Evolutionary conservation across 2,797 vertebrate genomes (phyloP).

Genomic region (Lerista edwardsae): DNA sequence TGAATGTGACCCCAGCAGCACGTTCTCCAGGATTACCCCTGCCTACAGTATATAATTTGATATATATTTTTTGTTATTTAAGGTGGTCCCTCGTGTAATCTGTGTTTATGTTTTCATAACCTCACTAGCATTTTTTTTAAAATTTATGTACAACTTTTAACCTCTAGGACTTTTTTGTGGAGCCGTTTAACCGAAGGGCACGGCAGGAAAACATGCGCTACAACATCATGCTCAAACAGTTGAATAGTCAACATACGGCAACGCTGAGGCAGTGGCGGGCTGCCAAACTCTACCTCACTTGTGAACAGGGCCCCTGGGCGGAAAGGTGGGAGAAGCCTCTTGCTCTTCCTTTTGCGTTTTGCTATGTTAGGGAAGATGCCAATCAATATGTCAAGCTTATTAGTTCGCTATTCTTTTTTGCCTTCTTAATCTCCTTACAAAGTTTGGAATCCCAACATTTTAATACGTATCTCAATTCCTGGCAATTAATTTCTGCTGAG

Average conservation of each 20-base stretch:
- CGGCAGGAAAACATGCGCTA: constrained; percentile 95
- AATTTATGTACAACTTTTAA: constrained; percentile 5
- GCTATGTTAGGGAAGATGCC: too few species aligned
- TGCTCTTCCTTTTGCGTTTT: fast-evolving
- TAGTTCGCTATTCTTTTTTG: neutral
- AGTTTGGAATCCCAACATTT: neutral
- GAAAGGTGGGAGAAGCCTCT: constrained; percentile 81
- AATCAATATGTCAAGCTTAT: neutral
- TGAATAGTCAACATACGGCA: constrained; percentile 85
- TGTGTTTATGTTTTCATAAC: neutral
- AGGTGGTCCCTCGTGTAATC: neutral
- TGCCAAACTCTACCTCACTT: constrained; percentile 85
- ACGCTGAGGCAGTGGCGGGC: constrained; percentile 90
- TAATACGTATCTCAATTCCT: neutral
- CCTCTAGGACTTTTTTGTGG: constrained; percentile 91
- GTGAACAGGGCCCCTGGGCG: constrained; percentile 94
- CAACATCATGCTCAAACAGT: constrained; percentile 94
- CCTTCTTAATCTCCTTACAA: constrained; percentile 8
- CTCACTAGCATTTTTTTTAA: neutral
- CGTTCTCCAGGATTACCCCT: too few species aligned
- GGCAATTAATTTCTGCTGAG: neutral
- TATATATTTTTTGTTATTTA: neutral
- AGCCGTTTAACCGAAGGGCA: constrained; percentile 89
- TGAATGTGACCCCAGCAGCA: too few species aligned
- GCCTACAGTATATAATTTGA: too few species aligned